Evolutionary conservation across 2,888 invertebrate species (phyloP), one percentile per base, ranked within the genome.

Genomic region (Nebria brevicollis): DNA sequence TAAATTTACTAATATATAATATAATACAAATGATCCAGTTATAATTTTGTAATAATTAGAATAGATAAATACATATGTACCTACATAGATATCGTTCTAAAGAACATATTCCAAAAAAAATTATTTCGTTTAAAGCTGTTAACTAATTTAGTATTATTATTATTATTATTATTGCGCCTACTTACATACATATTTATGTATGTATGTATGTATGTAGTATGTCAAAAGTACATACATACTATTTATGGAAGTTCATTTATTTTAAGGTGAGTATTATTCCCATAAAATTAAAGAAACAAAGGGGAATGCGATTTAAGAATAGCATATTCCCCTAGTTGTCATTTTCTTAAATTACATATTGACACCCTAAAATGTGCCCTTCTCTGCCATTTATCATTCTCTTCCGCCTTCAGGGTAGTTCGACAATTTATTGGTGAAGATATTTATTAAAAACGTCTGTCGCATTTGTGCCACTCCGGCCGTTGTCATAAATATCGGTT

Each of bases 391-490:
- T 54, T 13, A 54, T 54, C 54, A 54, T 54, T 54, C 34, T 5
- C 34, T 34, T 34, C 54, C 54, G 54, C 54, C 54, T 54, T 54
- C 4, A 54, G 54, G 1, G 54, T 54, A 54, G 8, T 54, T 7
- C 54, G 54, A 15, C 41, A 15, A 73, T 73, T 73, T 73, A 42
- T 73, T 8, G 42, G 41, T 26, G 73, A 42, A 54, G 54, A 54
- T 54, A 73, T 73, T 73, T 73, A 73, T 73, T 73, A 73, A 73
- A 54, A 54, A 73, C 41, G 73, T 73, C 73, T 73, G n/a, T 73
- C 73, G 73, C 73, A 73, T 73, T 73, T 73, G 73, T 73, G 73
- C 26, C 73, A 73, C 73, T 42, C 73, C 73, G 41, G 73, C 66
- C 66, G 11, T 25, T 66, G 66, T 15, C 11, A 11, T n/a, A 7